Percentiles rank a stretch among this genome's conserved stretches.
Conservation (phyloP, 2,797 vertebrate species). For the Rhinichthys osculus region DNA sequence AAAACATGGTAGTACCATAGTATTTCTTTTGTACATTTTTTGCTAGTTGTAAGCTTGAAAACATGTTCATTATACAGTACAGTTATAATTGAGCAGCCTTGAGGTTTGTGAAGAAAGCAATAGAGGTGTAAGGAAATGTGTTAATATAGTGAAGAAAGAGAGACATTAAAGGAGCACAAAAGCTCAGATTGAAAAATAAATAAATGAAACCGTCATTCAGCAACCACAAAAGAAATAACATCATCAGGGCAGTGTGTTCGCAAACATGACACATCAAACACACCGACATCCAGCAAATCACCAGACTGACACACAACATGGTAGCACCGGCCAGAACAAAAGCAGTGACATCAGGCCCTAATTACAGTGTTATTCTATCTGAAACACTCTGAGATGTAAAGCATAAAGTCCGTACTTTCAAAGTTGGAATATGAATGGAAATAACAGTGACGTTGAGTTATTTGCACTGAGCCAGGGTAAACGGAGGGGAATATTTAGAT, state of each 20-base stretch:
- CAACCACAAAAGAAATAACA: constrained; percentile 52
- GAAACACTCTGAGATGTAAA: constrained; percentile 11
- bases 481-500: constrained; percentile 42
- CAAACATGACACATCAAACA: constrained; percentile 59
- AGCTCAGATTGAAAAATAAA: constrained; percentile 25
- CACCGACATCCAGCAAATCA: constrained; percentile 46
- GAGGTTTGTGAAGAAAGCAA: neutral
- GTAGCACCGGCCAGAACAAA: constrained; percentile 38
- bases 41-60: neutral
- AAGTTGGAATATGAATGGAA: constrained; percentile 44
- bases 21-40: neutral
- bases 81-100: neutral
- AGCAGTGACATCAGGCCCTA: constrained; percentile 48
- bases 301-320: constrained; percentile 34
- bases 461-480: constrained; percentile 44
- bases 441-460: constrained; percentile 46
- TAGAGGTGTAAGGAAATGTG: neutral
- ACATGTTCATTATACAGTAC: neutral
- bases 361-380: constrained; percentile 43
- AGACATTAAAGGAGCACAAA: neutral
- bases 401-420: neutral
- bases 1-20: too few species aligned
- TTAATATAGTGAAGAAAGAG: constrained; percentile 32
- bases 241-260: constrained; percentile 48
- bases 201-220: constrained; percentile 27